These are phyloP conservation scores for Agrotis clavis DNA, from an alignment of 2,888 invertebrate genomes.

Conservation along the genomic window DNA sequence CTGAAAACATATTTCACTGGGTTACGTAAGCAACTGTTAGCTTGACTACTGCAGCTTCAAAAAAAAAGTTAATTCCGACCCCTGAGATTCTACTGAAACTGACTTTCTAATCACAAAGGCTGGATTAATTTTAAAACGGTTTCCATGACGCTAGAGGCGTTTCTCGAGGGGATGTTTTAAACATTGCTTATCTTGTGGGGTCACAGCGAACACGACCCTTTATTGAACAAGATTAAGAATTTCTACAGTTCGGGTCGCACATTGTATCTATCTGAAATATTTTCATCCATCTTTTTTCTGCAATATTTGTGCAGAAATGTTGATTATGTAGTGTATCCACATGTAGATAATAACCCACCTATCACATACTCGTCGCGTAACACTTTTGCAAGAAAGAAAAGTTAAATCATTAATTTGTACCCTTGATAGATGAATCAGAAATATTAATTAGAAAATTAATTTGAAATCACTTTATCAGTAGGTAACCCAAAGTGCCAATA, in stretches of 20 bases:
- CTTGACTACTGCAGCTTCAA: background rate
- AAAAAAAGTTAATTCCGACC: background rate
- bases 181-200: slow-evolving; percentile 38
- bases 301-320: background rate
- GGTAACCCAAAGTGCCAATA: background rate
- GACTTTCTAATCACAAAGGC: slow-evolving; percentile 36
- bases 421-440: background rate
- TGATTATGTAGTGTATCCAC: background rate
- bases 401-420: background rate
- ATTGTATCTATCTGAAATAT: background rate
- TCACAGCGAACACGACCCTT: slow-evolving; percentile 23
- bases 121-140: slow-evolving; percentile 26
- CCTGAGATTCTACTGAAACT: slow-evolving; percentile 7
- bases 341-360: background rate
- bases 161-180: slow-evolving; percentile 47
- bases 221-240: slow-evolving; percentile 41
- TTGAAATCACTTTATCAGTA: too few relatives aligned
- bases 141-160: slow-evolving; percentile 23
- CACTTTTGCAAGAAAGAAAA: background rate
- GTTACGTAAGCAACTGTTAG: background rate
- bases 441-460: background rate
- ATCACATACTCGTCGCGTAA: background rate
- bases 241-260: background rate
- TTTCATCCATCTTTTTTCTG: slow-evolving; percentile 2
- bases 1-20: background rate